Conservation (phyloP, 64 coral and sea anemone species). For the Dendronephthya gigantea region DNA sequence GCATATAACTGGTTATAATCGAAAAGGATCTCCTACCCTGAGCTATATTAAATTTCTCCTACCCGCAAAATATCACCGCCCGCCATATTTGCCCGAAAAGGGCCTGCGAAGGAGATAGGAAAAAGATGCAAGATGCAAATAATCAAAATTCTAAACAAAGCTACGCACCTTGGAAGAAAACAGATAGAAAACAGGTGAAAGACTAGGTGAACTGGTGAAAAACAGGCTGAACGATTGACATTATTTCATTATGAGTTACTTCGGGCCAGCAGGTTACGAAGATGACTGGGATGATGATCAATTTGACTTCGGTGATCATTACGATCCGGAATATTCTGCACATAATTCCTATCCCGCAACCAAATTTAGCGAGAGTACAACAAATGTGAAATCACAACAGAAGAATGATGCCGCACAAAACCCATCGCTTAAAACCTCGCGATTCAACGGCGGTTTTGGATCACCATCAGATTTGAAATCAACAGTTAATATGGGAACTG, state of each 20-base stretch:
- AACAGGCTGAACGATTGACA: too few relatives aligned
- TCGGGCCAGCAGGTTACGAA: constrained; percentile 13
- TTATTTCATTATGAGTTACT: not conserved
- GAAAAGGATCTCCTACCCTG: too few relatives aligned
- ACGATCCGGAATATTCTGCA: not conserved
- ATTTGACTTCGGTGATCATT: constrained; percentile 2
- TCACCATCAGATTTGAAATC: not conserved
- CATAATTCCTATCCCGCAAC: not conserved
- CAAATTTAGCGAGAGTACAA: not conserved
- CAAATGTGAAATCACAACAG: not conserved
- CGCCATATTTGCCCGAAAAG: too few relatives aligned
- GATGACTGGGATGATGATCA: not conserved
- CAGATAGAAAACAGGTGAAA: too few relatives aligned
- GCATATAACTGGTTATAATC: too few relatives aligned
- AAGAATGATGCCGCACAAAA: not conserved
- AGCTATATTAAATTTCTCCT: too few relatives aligned
- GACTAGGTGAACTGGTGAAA: too few relatives aligned
- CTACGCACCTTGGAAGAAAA: too few relatives aligned
- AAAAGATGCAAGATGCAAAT: too few relatives aligned
- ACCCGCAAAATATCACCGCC: too few relatives aligned
- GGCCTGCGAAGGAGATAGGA: too few relatives aligned
- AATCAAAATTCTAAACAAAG: too few relatives aligned
- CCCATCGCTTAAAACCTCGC: not conserved
- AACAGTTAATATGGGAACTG: not conserved
- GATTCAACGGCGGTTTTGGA: not conserved